A percentile compares a stretch with the other conserved stretches of the same genome.
These are phyloP conservation scores for Tetrao urogallus DNA, from an alignment of 2,113 vertebrate species.

Conservation along the genomic window DNA sequence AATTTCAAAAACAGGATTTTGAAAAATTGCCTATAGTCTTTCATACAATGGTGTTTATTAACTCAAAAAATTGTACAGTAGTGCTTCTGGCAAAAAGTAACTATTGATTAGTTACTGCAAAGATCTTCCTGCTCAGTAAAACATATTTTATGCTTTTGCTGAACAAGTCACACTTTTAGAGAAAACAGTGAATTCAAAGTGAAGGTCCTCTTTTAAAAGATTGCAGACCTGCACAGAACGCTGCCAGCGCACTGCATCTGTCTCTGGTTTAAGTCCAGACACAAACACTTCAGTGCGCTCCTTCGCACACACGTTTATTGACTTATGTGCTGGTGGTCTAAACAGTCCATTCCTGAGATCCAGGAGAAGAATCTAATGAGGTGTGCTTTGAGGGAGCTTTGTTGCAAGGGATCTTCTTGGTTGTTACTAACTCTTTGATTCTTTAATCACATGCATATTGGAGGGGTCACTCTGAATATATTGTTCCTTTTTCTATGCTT, in stretches of 20 bases:
- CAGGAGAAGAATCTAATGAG: slow-evolving; percentile 81
- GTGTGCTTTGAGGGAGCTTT: slow-evolving; percentile 76
- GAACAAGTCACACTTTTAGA: background rate
- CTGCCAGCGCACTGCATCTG: background rate
- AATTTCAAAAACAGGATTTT: background rate
- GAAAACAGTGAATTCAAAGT: background rate
- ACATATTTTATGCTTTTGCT: background rate
- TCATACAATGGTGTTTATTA: background rate
- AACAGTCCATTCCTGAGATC: slow-evolving; percentile 75
- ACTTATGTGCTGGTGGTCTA: slow-evolving; percentile 83
- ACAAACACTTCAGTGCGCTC: slow-evolving; percentile 61
- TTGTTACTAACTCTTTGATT: slow-evolving; percentile 56
- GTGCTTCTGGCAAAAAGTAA: background rate
- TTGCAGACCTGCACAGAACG: slow-evolving; percentile 69
- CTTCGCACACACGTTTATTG: slow-evolving; percentile 77
- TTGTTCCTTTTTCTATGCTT: background rate
- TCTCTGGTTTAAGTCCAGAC: background rate
- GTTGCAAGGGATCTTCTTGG: slow-evolving; percentile 77
- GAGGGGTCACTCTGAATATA: background rate
- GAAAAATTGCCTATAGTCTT: background rate
- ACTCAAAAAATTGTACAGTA: background rate
- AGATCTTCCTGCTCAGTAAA: background rate
- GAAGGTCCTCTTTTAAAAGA: background rate
- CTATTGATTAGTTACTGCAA: background rate
- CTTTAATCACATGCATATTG: slow-evolving; percentile 47